Evolutionary conservation across 1,140 invertebrate genomes (phyloP).

Genomic region (Gryon sp.): DNA sequence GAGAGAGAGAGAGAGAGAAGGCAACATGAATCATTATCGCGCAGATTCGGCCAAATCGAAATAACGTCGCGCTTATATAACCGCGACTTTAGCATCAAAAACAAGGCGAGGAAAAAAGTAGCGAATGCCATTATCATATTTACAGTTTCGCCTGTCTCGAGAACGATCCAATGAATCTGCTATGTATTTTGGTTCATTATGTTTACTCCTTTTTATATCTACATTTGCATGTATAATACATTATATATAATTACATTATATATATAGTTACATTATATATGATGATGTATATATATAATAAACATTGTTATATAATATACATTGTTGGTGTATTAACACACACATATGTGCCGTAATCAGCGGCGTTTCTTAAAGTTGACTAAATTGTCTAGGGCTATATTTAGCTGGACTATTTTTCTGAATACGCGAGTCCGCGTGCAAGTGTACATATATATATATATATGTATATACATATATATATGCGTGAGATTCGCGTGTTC

Average conservation of each 20-base stretch:
- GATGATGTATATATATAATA: too few species aligned
- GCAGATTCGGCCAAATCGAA: slow-evolving; percentile 12
- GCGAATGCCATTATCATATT: slow-evolving; percentile 21
- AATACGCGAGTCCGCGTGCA: slow-evolving; percentile 7
- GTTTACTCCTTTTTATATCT: too few species aligned
- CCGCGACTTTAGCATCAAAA: slow-evolving; percentile 2
- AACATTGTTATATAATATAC: neutral
- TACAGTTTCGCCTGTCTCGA: too few species aligned
- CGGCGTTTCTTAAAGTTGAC: slow-evolving; percentile 23
- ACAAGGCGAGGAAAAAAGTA: neutral
- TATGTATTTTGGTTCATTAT: too few species aligned
- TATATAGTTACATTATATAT: too few species aligned
- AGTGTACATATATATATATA: too few species aligned
- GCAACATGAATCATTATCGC: too few species aligned
- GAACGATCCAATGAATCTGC: too few species aligned
- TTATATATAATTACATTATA: too few species aligned
- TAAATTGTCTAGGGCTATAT: slow-evolving; percentile 54
- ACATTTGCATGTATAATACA: too few species aligned
- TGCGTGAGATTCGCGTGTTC: neutral
- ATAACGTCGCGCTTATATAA: slow-evolving; percentile 29
- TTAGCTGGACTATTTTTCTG: slow-evolving; percentile 58
- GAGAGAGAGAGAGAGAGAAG: too few species aligned
- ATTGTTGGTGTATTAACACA: neutral
- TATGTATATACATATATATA: neutral
- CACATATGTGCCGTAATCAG: neutral